Conservation (phyloP, 1,140 invertebrate genomes). For the Drusus annulatus region DNA sequence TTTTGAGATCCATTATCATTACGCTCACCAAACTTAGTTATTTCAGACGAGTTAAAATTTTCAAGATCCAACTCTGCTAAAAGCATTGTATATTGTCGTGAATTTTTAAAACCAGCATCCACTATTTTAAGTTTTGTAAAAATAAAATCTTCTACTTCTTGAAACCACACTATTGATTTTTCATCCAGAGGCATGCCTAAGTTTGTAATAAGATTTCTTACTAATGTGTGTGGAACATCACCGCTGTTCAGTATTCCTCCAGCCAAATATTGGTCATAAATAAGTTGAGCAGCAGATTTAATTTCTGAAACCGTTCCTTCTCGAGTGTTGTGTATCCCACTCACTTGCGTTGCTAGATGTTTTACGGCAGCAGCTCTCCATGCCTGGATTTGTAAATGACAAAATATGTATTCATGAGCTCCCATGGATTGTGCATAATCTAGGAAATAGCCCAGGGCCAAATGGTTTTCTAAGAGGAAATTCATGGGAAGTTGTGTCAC, state of each 20-base stretch:
- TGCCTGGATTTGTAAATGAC: constrained; percentile 87
- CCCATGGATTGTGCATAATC: constrained; percentile 84
- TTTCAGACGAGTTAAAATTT: constrained; percentile 40
- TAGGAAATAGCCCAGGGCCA: constrained; percentile 86
- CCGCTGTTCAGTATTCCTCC: constrained; percentile 81
- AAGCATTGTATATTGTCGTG: constrained; percentile 50
- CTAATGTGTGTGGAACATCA: constrained; percentile 76
- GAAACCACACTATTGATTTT: constrained; percentile 85
- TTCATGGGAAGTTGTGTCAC: constrained; percentile 76
- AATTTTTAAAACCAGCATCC: constrained; percentile 51
- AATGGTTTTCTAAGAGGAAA: constrained; percentile 85
- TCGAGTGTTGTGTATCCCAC: constrained; percentile 59
- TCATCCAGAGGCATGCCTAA: constrained; percentile 75
- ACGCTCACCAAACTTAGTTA: constrained; percentile 23
- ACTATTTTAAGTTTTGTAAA: constrained; percentile 77
- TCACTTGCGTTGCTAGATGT: constrained; percentile 61
- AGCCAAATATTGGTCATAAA: constrained; percentile 88
- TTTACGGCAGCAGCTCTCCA: constrained; percentile 48
- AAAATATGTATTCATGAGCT: constrained; percentile 84
- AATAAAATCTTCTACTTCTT: constrained; percentile 83
- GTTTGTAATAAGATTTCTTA: constrained; percentile 77
- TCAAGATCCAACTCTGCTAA: constrained; percentile 55
- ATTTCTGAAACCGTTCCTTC: constrained; percentile 81
- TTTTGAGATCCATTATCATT: not conserved
- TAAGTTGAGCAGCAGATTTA: constrained; percentile 74